These are phyloP conservation scores for Gisinianus flammeolus DNA, from an alignment of 2,888 invertebrate genomes.

Conservation along the genomic window DNA sequence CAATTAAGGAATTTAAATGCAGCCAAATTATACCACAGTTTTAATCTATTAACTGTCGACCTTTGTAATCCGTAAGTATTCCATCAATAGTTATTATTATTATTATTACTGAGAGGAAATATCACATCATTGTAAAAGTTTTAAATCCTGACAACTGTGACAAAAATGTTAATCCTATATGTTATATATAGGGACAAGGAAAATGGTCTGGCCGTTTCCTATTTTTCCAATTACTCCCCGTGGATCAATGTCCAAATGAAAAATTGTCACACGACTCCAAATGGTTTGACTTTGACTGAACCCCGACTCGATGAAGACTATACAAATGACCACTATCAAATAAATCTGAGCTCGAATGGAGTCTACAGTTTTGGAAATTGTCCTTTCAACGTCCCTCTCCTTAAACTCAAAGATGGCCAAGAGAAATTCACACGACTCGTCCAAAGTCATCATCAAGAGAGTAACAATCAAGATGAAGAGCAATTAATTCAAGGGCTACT, in stretches of 20 bases:
- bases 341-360: constrained; percentile 1
- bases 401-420: constrained; percentile 72
- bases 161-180: background rate
- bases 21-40: constrained; percentile 23
- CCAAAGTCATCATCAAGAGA: constrained; percentile 61
- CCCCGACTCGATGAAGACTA: background rate
- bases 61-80: background rate
- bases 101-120: too few species aligned
- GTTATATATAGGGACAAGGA: constrained; percentile 12
- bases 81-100: too few species aligned
- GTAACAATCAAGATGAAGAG: constrained; percentile 63
- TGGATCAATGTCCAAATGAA: background rate
- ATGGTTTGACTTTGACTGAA: background rate
- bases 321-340: constrained; percentile 23
- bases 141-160: too few species aligned
- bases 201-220: constrained; percentile 25
- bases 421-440: constrained; percentile 69
- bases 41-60: constrained; percentile 26
- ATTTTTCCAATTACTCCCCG: constrained; percentile 23
- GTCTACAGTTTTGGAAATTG: constrained; percentile 73
- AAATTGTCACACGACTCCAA: background rate
- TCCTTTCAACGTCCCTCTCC: constrained; percentile 68
- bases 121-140: too few species aligned
- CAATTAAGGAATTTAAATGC: constrained; percentile 18
- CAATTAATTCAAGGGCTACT: constrained; percentile 68